phyloP scores from a whole-genome alignment of 1,140 invertebrate genomes.

The Tetramorium simillimum region DNA sequence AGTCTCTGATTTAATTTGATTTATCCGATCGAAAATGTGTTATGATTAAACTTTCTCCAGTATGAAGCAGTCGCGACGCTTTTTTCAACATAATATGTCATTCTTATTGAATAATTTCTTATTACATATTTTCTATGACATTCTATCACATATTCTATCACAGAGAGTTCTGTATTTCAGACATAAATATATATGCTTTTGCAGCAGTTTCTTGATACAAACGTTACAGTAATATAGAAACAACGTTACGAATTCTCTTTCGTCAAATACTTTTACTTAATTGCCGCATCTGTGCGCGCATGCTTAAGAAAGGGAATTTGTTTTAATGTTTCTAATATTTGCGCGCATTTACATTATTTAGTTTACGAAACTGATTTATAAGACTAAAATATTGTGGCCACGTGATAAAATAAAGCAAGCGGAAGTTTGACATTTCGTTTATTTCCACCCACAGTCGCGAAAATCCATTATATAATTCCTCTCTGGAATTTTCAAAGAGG shows the following conservation, averaged over 20 bases:
- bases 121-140: too few relatives aligned
- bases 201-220: neutral
- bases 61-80: neutral
- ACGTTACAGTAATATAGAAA: neutral
- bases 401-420: conserved; percentile 28
- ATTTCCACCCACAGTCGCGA: conserved; percentile 23
- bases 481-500: conserved; percentile 53
- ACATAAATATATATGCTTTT: neutral
- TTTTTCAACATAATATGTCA: neutral
- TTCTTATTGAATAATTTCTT: neutral
- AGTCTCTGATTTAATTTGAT: conserved; percentile 68
- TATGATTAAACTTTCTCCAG: neutral
- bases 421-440: conserved; percentile 35
- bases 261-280: neutral
- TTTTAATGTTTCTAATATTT: neutral
- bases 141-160: too few relatives aligned
- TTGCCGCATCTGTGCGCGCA: neutral
- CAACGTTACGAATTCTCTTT: neutral
- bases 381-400: conserved; percentile 20
- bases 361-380: conserved; percentile 17
- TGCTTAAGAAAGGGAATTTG: neutral
- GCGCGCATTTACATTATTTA: neutral
- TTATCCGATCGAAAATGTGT: conserved; percentile 77
- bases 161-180: neutral
- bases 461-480: conserved; percentile 49